phyloP scores from a whole-genome alignment of 2,888 invertebrate genomes.

The Drosophila mimetica region DNA sequence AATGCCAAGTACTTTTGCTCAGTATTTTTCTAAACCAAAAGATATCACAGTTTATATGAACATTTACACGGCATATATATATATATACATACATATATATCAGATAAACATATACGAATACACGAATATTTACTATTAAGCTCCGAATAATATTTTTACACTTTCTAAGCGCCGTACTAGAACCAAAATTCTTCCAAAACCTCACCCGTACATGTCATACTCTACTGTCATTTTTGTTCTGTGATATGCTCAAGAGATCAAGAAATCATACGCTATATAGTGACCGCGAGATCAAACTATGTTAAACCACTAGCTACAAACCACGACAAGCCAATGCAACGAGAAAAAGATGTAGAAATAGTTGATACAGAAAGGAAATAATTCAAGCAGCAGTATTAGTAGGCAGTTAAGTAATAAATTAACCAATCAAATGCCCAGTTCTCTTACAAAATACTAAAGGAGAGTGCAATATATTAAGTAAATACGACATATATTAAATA shows the following conservation, averaged over 20 bases:
- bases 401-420: slow-evolving; percentile 60
- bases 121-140: slow-evolving; percentile 60
- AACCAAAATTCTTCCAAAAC: slow-evolving; percentile 22
- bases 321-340: slow-evolving; percentile 39
- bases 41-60: slow-evolving; percentile 75
- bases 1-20: slow-evolving; percentile 68
- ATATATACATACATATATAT: slow-evolving; percentile 47
- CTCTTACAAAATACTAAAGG: slow-evolving; percentile 11
- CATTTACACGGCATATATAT: slow-evolving; percentile 65
- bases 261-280: slow-evolving; percentile 46
- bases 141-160: slow-evolving; percentile 74
- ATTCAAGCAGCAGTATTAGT: slow-evolving; percentile 64
- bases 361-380: slow-evolving; percentile 35
- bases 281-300: slow-evolving; percentile 22
- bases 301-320: slow-evolving; percentile 21
- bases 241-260: slow-evolving; percentile 79
- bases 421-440: slow-evolving; percentile 31
- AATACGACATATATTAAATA: slow-evolving; percentile 25
- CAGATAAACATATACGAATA: slow-evolving; percentile 49
- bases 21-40: slow-evolving; percentile 68
- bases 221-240: slow-evolving; percentile 82
- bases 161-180: slow-evolving; percentile 61
- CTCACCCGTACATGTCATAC: slow-evolving; percentile 43
- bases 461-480: slow-evolving; percentile 27
- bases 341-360: slow-evolving; percentile 26